These are phyloP conservation scores for Volucella inanis DNA, from an alignment of 2,888 invertebrate species.

Conservation along the genomic window DNA sequence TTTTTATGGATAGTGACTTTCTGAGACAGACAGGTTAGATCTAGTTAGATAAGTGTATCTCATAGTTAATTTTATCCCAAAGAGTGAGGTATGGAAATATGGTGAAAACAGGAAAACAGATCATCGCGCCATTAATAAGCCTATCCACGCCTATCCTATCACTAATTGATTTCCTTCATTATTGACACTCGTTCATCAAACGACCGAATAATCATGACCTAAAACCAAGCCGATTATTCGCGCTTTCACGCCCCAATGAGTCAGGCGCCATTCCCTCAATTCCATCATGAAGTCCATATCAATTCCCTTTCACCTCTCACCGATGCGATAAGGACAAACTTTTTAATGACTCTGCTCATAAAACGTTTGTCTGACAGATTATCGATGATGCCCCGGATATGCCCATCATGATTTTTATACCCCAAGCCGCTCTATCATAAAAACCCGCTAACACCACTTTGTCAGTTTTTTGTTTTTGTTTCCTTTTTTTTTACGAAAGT, in stretches of 20 bases:
- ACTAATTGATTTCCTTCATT: not conserved
- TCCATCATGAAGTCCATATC: constrained; percentile 20
- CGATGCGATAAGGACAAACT: constrained; percentile 5
- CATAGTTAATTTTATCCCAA: too few relatives aligned
- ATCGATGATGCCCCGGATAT: constrained; percentile 62
- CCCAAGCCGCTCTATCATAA: constrained; percentile 18
- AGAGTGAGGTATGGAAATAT: too few relatives aligned
- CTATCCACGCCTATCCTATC: too few relatives aligned
- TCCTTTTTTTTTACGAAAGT: not conserved
- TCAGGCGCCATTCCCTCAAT: constrained; percentile 45
- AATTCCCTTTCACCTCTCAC: not conserved
- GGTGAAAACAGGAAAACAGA: too few relatives aligned
- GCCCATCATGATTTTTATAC: constrained; percentile 46
- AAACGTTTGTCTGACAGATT: constrained; percentile 60
- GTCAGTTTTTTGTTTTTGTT: too few relatives aligned
- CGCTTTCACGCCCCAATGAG: constrained; percentile 27
- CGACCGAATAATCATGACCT: constrained; percentile 2
- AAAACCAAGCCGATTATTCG: constrained; percentile 28
- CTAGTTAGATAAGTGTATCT: too few relatives aligned
- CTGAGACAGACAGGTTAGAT: too few relatives aligned
- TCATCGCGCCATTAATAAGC: not conserved
- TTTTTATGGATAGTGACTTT: too few relatives aligned
- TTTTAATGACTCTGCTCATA: constrained; percentile 41
- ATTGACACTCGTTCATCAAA: constrained; percentile 23
- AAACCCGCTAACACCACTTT: constrained; percentile 42